A percentile compares a stretch with the other conserved stretches of the same genome.
phyloP scores from a whole-genome alignment of 2,113 vertebrate species.

The Sciurus niger region DNA sequence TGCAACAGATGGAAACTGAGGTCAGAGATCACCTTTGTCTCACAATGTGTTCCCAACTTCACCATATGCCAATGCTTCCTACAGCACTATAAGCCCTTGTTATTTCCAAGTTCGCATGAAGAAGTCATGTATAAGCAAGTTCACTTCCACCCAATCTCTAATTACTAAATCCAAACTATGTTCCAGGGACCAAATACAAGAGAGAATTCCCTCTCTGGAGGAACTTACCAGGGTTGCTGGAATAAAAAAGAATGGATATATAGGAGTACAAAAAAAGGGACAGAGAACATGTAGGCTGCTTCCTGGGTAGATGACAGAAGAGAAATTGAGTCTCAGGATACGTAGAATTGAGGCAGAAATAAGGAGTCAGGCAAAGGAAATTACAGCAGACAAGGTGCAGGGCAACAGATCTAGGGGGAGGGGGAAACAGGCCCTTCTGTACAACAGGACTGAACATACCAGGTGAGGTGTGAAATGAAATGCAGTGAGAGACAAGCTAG shows the following conservation, averaged over 20 bases:
- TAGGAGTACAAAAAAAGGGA: background rate
- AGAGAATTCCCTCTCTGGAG: background rate
- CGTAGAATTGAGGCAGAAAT: background rate
- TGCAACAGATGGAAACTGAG: background rate
- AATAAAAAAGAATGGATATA: background rate
- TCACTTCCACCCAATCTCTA: background rate
- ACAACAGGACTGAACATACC: background rate
- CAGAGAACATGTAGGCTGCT: background rate
- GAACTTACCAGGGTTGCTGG: background rate
- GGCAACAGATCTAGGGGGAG: background rate
- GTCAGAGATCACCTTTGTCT: background rate
- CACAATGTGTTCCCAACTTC: background rate
- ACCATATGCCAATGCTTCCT: background rate
- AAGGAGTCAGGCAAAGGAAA: background rate
- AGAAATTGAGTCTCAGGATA: background rate
- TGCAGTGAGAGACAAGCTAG: background rate
- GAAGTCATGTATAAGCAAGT: background rate
- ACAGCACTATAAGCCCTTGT: background rate
- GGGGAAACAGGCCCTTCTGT: background rate
- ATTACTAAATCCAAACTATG: background rate
- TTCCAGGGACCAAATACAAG: background rate
- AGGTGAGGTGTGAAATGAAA: slow-evolving; percentile 9
- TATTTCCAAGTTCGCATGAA: slow-evolving; percentile 28
- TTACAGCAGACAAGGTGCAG: background rate
- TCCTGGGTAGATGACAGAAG: background rate